Conservation (phyloP, 92 coral and sea anemone genomes). For the Siderastrea siderea region DNA sequence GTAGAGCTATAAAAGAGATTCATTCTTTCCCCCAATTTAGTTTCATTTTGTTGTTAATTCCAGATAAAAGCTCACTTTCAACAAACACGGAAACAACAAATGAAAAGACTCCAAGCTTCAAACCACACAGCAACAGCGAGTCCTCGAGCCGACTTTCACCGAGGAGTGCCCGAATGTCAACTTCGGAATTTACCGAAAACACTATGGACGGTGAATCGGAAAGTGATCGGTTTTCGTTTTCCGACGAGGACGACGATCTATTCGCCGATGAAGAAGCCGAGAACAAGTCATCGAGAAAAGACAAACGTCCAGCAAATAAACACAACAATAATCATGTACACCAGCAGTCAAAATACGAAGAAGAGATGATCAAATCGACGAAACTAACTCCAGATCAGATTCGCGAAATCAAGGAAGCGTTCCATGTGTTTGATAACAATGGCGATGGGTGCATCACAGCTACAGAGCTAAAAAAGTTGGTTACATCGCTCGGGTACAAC, state of each 20-base stretch:
- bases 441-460: slow-evolving; percentile 97
- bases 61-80: too few relatives aligned
- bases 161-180: slow-evolving; percentile 47
- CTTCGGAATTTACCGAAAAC: slow-evolving; percentile 58
- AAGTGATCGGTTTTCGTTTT: slow-evolving; percentile 71
- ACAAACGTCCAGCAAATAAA: slow-evolving; percentile 16
- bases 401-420: slow-evolving; percentile 94
- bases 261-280: slow-evolving; percentile 55
- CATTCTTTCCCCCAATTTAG: too few relatives aligned
- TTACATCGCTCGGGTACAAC: slow-evolving; percentile 95
- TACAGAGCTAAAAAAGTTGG: slow-evolving; percentile 90
- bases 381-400: slow-evolving; percentile 58
- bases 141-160: slow-evolving; percentile 56
- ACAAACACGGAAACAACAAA: slow-evolving; percentile 4
- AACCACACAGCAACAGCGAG: slow-evolving; percentile 24
- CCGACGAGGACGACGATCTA: slow-evolving; percentile 65
- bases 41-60: too few relatives aligned
- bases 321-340: slow-evolving; percentile 8
- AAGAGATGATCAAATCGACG: slow-evolving; percentile 12
- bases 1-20: too few relatives aligned
- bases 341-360: slow-evolving; percentile 25
- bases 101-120: not conserved
- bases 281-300: slow-evolving; percentile 26
- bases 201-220: slow-evolving; percentile 58
- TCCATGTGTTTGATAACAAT: slow-evolving; percentile 91